These are phyloP conservation scores for Neopipo cinnamomea DNA, from an alignment of 2,113 vertebrate genomes.

Conservation along the genomic window DNA sequence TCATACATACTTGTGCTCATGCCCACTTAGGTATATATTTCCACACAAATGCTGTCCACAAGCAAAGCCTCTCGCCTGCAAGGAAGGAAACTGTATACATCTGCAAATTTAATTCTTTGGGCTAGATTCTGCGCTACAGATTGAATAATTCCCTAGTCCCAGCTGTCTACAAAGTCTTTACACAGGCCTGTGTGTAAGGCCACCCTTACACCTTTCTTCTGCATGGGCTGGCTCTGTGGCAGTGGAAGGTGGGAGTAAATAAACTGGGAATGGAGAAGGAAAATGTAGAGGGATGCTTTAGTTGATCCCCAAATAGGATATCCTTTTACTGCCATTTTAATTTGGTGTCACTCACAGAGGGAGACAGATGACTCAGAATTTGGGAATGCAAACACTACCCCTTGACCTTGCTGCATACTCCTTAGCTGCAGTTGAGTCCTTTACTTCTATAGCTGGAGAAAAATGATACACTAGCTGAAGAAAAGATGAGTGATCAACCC, in stretches of 20 bases:
- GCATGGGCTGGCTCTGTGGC: background rate
- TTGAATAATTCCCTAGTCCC: background rate
- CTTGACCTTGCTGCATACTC: background rate
- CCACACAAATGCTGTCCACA: background rate
- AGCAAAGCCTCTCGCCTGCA: rapidly evolving
- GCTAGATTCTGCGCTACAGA: background rate
- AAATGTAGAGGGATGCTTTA: background rate
- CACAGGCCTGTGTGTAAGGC: background rate
- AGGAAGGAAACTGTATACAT: background rate
- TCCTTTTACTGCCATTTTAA: background rate
- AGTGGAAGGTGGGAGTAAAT: background rate
- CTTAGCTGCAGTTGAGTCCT: background rate
- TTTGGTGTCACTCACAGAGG: background rate
- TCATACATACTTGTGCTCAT: rapidly evolving
- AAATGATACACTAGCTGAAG: background rate
- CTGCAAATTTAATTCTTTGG: background rate
- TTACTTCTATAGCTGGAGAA: background rate
- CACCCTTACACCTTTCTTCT: background rate
- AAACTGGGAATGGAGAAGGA: background rate
- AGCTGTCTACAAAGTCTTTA: background rate
- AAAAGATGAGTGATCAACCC: background rate
- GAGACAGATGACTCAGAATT: background rate
- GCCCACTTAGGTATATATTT: background rate
- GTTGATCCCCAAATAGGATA: background rate
- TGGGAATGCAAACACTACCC: background rate